A percentile compares a stretch with the other conserved stretches of the same genome.
Conservation (phyloP, 92 coral and sea anemone species). For the Paramuricea clavata region DNA sequence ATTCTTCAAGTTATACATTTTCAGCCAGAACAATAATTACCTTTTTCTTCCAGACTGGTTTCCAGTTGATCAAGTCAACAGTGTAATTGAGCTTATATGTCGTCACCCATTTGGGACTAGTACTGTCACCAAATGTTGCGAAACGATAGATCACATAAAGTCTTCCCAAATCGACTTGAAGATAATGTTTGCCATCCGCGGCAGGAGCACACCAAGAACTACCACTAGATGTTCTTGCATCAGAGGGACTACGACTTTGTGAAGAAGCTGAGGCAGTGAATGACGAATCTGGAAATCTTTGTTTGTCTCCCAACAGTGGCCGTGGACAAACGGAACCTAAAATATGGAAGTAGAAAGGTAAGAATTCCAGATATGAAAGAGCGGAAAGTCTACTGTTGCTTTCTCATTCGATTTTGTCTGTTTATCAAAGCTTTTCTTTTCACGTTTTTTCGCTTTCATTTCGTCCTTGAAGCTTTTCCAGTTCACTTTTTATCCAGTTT, state of each 20-base stretch:
- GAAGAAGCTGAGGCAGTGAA: not conserved
- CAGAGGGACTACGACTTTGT: not conserved
- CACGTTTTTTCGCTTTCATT: too few relatives aligned
- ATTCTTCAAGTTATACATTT: too few relatives aligned
- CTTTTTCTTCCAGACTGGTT: not conserved
- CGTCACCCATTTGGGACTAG: not conserved
- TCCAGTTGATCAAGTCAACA: not conserved
- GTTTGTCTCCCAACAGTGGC: not conserved
- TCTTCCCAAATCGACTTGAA: not conserved
- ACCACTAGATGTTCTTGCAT: not conserved
- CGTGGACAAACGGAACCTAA: not conserved
- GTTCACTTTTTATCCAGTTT: too few relatives aligned
- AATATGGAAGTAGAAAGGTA: not conserved
- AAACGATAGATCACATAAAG: not conserved
- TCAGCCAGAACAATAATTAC: not conserved
- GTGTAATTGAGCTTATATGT: not conserved
- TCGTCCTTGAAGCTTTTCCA: too few relatives aligned
- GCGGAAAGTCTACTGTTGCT: too few relatives aligned
- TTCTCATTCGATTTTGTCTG: too few relatives aligned
- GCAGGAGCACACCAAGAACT: constrained; percentile 6
- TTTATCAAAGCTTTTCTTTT: too few relatives aligned
- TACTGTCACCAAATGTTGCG: not conserved
- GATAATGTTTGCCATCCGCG: not conserved
- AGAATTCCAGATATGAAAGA: too few relatives aligned
- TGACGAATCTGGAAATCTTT: not conserved